Evolutionary conservation across 1,140 invertebrate species (phyloP), one percentile per base, ranked within the genome.

Genomic region (Drosophila eugracilis): DNA sequence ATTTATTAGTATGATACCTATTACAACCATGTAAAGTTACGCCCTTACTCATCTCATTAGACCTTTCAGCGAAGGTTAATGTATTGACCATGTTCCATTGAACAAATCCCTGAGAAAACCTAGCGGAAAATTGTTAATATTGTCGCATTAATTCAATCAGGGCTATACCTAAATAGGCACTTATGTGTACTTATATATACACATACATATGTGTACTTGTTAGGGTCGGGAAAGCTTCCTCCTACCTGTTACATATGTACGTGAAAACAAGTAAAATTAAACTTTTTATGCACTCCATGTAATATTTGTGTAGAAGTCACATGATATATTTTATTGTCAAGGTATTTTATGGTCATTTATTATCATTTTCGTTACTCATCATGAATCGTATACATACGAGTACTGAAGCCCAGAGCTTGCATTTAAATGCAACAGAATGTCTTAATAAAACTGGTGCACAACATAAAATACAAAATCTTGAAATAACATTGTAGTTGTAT

Each of bases 241-340:
- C 24, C 22, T 44, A 44, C 42, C 42, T 44, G 42, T 44, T 44
- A 44, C 42, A 44, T 44, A 30, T 30, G 28, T 30, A 44, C 7
- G 1, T 22, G 7, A 1, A 4, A 26, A 26, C 21, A 14, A 4
- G 14, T 14, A 4, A 26, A 24, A 24, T 15, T 3, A 2, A 15
- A 5, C 21, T 9, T 26, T 44, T 26, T 44, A 7, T 9, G 2
- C 42, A 15, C n/a, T 24, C 22, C n/a, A 7, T 14, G 6, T 9
- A 14, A 24, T 4, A 14, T 12, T n/a, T 14, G 14, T 14, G 14
- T 15, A 14, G 9, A 26, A 4, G 42, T 44, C 42, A 44, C 42
- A 44, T 44, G 42, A 44, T 44, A 6, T 44, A 14, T 9, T 24
- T 9, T 26, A 24, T n/a, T n/a, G 39, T 9, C 6, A 14, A 14